Base-by-base conservation (phyloP, 30 jellyfish, hydroid and myxozoan genomes). In the Calvadosia cruxmelitensis region DNA sequence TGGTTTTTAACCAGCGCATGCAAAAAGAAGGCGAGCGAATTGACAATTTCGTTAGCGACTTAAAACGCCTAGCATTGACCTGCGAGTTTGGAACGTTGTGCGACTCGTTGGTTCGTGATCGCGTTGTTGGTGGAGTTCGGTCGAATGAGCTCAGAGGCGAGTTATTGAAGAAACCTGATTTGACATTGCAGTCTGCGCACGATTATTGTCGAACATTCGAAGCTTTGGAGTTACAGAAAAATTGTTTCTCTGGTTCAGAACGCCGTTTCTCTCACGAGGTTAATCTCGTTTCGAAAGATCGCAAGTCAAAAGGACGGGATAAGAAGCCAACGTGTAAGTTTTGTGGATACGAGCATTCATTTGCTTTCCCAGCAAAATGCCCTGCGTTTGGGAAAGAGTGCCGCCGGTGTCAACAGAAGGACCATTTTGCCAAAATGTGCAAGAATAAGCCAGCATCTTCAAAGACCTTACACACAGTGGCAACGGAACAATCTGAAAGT, bases 361-460 rank as follows among this genome's bases (percentile, higher is more conserved):
- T n/a, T n/a, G n/a, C n/a, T n/a, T n/a, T n/a, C n/a, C n/a, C n/a
- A n/a, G n/a, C n/a, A n/a, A n/a, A n/a, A 29, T 67, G 70, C 27
- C 77, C 77, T 67, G 70, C 77, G 29, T 29, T 67, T 67, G 3
- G 35, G 77, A 67, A 67, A 69, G 35, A 67, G 35, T 67, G 73
- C 35, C 29, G 7, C 33, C 33, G 29, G 2, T 28, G 70, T 34
- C 27, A 69, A 3, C 16, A 67, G 24, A 69, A 67, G 25, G 77
- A 69, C 34, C 67, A 65, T 65, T 65, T 65, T 65, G 74, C 67
- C 5, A 26, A 65, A 65, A 65, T 65, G 74, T 29, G 77, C 71
- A 33, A 68, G 35, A 67, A 67, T 33, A 67, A 67, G 35, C 69
- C 32, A 25, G 26, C 15, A 57, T 10, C 32, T 68, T 30, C 33